A percentile compares a stretch with the other conserved stretches of the same genome.
Evolutionary conservation across 2,888 invertebrate species (phyloP).

Genomic region (Tipula vernalis): DNA sequence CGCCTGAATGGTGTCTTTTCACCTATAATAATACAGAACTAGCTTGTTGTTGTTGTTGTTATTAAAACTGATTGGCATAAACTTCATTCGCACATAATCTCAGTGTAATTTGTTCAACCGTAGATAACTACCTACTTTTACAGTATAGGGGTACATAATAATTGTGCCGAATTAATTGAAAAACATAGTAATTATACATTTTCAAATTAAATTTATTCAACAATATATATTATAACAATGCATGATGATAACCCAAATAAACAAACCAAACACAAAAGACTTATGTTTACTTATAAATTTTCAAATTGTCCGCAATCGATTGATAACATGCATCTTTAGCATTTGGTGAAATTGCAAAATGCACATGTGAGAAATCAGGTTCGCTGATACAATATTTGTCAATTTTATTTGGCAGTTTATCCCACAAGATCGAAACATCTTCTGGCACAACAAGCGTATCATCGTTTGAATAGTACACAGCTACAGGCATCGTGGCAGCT

Average conservation of each 20-base stretch:
- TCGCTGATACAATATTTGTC: not conserved
- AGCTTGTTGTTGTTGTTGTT: too few species aligned
- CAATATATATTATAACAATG: not conserved
- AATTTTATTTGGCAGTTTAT: not conserved
- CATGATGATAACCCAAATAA: not conserved
- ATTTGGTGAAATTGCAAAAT: not conserved
- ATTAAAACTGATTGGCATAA: too few species aligned
- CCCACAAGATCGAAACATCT: not conserved
- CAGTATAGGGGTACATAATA: too few species aligned
- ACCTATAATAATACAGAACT: too few species aligned
- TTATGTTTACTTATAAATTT: not conserved
- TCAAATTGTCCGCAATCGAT: not conserved
- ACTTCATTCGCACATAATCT: too few species aligned
- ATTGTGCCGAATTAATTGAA: too few species aligned
- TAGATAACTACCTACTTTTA: too few species aligned
- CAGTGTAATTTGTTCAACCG: too few species aligned
- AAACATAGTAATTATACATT: not conserved
- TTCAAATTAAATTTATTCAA: not conserved
- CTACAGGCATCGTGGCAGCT: not conserved
- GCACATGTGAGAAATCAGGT: not conserved
- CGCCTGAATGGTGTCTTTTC: too few species aligned
- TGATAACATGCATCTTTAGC: not conserved
- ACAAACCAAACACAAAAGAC: not conserved
- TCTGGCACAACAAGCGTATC: not conserved
- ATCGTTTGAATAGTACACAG: not conserved